A percentile compares a stretch with the other conserved stretches of the same genome.
phyloP scores from a whole-genome alignment of 2,888 invertebrate genomes.

The Osmoderma eremita region DNA sequence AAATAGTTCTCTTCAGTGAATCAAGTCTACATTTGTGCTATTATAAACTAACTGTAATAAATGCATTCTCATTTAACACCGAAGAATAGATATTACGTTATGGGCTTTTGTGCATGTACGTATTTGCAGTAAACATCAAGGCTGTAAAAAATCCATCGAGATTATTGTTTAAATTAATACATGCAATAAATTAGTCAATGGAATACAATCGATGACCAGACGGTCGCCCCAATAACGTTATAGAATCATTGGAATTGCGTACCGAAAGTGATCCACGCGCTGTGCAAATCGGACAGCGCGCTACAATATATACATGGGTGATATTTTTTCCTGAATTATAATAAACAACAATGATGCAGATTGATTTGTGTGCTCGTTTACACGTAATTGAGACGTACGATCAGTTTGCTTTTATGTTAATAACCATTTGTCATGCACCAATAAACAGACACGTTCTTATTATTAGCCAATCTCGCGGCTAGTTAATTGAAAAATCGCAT shows the following conservation, averaged over 20 bases:
- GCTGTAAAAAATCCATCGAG: slow-evolving; percentile 12
- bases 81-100: too few relatives aligned
- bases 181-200: slow-evolving; percentile 40
- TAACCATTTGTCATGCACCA: slow-evolving; percentile 3
- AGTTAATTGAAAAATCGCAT: too few relatives aligned
- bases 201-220: slow-evolving; percentile 38
- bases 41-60: too few relatives aligned
- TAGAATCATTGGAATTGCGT: slow-evolving; percentile 11
- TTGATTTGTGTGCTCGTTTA: slow-evolving; percentile 12
- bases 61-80: too few relatives aligned
- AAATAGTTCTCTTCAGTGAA: too few relatives aligned
- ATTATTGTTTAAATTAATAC: slow-evolving; percentile 37
- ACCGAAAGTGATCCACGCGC: neutral
- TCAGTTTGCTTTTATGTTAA: slow-evolving; percentile 8
- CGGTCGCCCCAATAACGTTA: slow-evolving; percentile 24
- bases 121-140: slow-evolving; percentile 12
- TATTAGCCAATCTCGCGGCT: too few relatives aligned
- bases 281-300: neutral
- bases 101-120: neutral
- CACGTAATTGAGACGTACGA: slow-evolving; percentile 4
- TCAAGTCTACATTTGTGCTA: too few relatives aligned
- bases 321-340: slow-evolving; percentile 14
- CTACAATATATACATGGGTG: neutral
- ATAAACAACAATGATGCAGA: slow-evolving; percentile 21
- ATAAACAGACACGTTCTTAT: too few relatives aligned